Evolutionary conservation across 2,888 invertebrate genomes (phyloP), one percentile per base, ranked within the genome.

Genomic region (Drosophila fulvimacula): DNA sequence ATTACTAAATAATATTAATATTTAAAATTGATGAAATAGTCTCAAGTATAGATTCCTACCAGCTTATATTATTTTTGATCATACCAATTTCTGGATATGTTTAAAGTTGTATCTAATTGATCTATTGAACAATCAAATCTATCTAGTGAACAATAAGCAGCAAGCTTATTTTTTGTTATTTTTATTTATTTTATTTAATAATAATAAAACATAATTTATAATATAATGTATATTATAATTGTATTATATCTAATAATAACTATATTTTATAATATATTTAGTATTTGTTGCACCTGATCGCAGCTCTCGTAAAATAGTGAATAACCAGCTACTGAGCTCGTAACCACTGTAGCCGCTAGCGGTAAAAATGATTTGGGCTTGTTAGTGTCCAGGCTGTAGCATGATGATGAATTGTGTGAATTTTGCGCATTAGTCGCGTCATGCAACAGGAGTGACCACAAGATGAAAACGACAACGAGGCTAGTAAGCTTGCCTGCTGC

Each of bases 341-440:
- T 13, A 34, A 48, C 67, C 73, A 78, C 72, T 73, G 11, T 39
- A 24, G 56, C 19, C 44, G 55, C 55, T 75, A 76, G 69, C 76
- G 88, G 85, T 79, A 72, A 80, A 76, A 73, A 77, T 81, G 90
- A 89, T 90, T 88, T 89, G 82, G 91, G 88, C 90, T 91, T 91
- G 91, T 91, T 91, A 91, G 88, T 91, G 91, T 91, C 91, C 76
- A 64, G 75, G 59, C 68, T 74, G 73, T 64, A 59, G 69, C 74
- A 70, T 51, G 88, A 91, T 91, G 91, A 92, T 91, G 89, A 89
- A 92, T 92, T 92, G 91, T 91, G 91, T 91, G 91, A 91, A 91
- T 81, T 90, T 90, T 81, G 88, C 87, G 87, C 91, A 90, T 91
- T 90, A 90, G 90, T 89, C 87, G 85, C 83, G 70, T 82, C 82